A percentile compares a stretch with the other conserved stretches of the same genome.
phyloP scores from a whole-genome alignment of 2,113 vertebrate species.

The Puma concolor region DNA sequence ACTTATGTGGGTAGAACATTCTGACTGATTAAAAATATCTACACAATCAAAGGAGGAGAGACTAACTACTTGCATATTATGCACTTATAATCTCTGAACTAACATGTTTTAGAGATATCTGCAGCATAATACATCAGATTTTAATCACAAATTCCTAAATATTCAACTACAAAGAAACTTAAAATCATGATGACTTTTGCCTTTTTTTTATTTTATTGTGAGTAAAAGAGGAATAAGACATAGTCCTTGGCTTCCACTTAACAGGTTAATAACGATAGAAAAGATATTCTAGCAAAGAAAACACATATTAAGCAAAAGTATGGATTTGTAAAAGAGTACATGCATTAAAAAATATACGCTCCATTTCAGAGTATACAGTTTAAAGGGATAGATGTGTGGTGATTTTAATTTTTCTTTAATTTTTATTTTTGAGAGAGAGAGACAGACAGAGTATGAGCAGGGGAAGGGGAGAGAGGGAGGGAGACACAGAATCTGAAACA shows the following conservation, averaged over 20 bases:
- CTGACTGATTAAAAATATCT: neutral
- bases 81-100: neutral
- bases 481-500: too few species aligned
- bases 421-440: too few species aligned
- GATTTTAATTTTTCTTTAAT: neutral
- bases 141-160: neutral
- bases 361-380: neutral
- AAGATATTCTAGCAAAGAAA: neutral
- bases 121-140: neutral
- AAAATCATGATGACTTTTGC: neutral
- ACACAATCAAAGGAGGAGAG: neutral
- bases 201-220: neutral
- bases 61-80: neutral
- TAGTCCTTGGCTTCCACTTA: neutral
- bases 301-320: neutral
- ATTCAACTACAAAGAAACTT: neutral
- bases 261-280: neutral
- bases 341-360: neutral
- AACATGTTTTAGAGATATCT: neutral
- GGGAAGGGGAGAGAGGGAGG: too few species aligned
- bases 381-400: neutral
- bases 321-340: neutral
- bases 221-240: neutral
- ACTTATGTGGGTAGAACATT: neutral
- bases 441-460: too few species aligned